These are phyloP conservation scores for Machimus atricapillus DNA, from an alignment of 2,888 invertebrate species.

Conservation along the genomic window DNA sequence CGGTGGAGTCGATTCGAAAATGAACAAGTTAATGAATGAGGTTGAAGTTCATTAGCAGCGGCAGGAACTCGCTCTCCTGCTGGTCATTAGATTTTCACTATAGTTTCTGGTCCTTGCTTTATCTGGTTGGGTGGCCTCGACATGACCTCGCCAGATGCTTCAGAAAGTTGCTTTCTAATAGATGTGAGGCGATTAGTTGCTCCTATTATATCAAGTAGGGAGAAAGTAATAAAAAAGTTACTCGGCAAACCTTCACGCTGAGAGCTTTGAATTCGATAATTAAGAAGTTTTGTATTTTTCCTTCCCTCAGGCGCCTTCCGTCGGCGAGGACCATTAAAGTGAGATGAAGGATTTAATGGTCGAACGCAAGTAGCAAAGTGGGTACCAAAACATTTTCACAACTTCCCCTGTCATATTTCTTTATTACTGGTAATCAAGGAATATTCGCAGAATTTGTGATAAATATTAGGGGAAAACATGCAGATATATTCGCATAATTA, in stretches of 20 bases:
- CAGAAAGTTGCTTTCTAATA: constrained; percentile 9
- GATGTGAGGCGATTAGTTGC: constrained; percentile 25
- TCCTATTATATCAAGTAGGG: constrained; percentile 31
- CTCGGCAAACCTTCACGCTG: neutral
- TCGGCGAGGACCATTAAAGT: neutral
- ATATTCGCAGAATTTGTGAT: neutral
- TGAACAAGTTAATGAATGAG: constrained; percentile 34
- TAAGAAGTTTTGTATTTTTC: constrained; percentile 29
- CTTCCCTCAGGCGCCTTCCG: neutral
- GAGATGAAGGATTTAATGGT: constrained; percentile 16
- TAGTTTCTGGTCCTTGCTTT: neutral
- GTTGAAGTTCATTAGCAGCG: constrained; percentile 29
- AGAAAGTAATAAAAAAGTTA: constrained; percentile 23
- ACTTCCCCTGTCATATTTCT: neutral
- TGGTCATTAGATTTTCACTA: constrained; percentile 19
- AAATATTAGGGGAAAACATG: neutral
- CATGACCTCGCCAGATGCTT: neutral
- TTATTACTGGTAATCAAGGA: neutral
- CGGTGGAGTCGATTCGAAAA: constrained; percentile 11
- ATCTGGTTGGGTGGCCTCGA: neutral
- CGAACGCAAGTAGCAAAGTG: neutral
- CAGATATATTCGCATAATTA: neutral
- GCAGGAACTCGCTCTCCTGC: constrained; percentile 9
- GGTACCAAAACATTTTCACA: neutral
- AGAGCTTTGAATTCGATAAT: constrained; percentile 16